Evolutionary conservation across 1,140 invertebrate genomes (phyloP).

Genomic region (Copidosoma floridanum): DNA sequence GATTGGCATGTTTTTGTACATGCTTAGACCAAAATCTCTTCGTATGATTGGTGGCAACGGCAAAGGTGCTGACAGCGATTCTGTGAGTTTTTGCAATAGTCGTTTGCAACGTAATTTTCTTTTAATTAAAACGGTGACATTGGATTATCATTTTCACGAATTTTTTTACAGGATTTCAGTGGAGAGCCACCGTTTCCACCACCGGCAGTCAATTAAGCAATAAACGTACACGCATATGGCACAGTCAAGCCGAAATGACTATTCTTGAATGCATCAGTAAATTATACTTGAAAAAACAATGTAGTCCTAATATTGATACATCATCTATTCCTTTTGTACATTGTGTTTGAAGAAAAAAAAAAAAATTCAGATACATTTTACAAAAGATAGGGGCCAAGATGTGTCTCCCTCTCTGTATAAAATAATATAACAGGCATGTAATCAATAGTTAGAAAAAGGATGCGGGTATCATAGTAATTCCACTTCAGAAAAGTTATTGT

Average conservation of each 20-base stretch:
- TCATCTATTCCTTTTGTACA: slow-evolving; percentile 1
- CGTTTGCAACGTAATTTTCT: not conserved
- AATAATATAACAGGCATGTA: too few relatives aligned
- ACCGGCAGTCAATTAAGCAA: slow-evolving; percentile 37
- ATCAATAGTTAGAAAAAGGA: slow-evolving; percentile 3
- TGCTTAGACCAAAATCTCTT: slow-evolving; percentile 57
- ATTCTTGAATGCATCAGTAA: slow-evolving; percentile 14
- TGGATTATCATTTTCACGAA: not conserved
- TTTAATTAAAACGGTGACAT: slow-evolving; percentile 21
- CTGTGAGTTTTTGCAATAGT: slow-evolving; percentile 34
- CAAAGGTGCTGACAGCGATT: slow-evolving; percentile 45
- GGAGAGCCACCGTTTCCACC: slow-evolving; percentile 42
- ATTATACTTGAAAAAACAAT: slow-evolving; percentile 8
- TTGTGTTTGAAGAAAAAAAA: slow-evolving; percentile 1
- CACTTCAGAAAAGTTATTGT: not conserved
- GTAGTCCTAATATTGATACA: slow-evolving; percentile 9
- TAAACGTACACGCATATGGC: slow-evolving; percentile 14
- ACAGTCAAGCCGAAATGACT: slow-evolving; percentile 7
- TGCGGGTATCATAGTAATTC: not conserved
- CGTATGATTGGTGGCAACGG: slow-evolving; percentile 42
- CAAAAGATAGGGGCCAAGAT: slow-evolving; percentile 18
- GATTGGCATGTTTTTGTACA: slow-evolving; percentile 54
- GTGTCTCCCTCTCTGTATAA: too few relatives aligned
- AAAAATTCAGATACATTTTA: slow-evolving; percentile 2
- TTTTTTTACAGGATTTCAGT: slow-evolving; percentile 37